phyloP scores from a whole-genome alignment of 2,797 vertebrate species.

The Arctocebus calabarensis region DNA sequence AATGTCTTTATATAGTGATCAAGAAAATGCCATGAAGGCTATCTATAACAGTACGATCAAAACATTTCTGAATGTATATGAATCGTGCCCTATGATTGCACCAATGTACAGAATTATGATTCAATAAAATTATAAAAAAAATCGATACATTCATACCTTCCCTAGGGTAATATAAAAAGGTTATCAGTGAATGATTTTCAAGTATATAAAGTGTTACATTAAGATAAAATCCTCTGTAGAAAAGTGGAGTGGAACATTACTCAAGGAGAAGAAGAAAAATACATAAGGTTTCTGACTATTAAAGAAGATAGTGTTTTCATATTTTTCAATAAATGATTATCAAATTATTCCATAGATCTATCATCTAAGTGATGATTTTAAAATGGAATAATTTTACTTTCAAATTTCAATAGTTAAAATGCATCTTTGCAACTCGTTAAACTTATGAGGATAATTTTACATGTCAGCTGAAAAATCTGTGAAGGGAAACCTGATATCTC shows the following conservation, averaged over 20 bases:
- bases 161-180: not conserved
- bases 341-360: not conserved
- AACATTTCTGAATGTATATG: too few relatives aligned
- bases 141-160: too few relatives aligned
- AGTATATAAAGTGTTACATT: not conserved
- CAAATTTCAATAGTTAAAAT: not conserved
- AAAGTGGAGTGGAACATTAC: not conserved
- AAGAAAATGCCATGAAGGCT: too few relatives aligned
- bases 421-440: not conserved
- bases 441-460: not conserved
- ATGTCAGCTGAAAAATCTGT: not conserved
- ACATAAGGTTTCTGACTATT: not conserved
- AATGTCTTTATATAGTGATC: too few relatives aligned
- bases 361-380: not conserved
- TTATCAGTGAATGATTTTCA: constrained; percentile 26
- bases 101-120: too few relatives aligned
- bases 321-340: constrained; percentile 26
- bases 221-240: not conserved
- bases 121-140: too few relatives aligned
- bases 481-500: not conserved
- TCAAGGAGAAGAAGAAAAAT: not conserved
- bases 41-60: too few relatives aligned
- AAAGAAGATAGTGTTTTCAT: not conserved
- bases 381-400: not conserved
- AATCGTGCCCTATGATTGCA: too few relatives aligned